These are phyloP conservation scores for Drosophila neonasuta DNA, from an alignment of 2,888 invertebrate genomes.

Conservation along the genomic window DNA sequence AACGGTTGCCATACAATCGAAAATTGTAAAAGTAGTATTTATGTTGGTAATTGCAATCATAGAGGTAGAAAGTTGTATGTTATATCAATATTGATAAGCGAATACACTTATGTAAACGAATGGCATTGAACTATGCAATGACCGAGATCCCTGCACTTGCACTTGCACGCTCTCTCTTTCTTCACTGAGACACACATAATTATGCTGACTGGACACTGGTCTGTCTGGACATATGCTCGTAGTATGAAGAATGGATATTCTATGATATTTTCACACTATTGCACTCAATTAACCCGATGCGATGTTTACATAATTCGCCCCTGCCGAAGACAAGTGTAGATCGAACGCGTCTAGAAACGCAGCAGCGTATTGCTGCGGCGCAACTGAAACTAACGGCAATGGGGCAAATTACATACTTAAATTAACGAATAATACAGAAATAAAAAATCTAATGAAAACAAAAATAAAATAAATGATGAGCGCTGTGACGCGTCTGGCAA, in stretches of 20 bases:
- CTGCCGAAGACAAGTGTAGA: conserved; percentile 5
- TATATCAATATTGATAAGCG: conserved; percentile 2
- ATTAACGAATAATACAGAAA: conserved; percentile 47
- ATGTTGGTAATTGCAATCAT: conserved; percentile 1
- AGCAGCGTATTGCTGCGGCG: conserved; percentile 64
- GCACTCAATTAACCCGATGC: conserved; percentile 10
- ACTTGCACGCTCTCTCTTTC: background rate
- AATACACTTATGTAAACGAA: conserved; percentile 13
- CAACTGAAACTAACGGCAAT: conserved; percentile 73
- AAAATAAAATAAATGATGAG: conserved; percentile 61
- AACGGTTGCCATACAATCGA: background rate
- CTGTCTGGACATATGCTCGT: background rate
- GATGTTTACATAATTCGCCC: conserved; percentile 50
- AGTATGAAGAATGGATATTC: background rate
- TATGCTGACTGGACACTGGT: background rate
- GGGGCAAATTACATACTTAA: conserved; percentile 62
- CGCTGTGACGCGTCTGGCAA: conserved; percentile 53
- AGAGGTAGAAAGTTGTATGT: background rate
- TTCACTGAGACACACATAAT: background rate
- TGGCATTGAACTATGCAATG: background rate
- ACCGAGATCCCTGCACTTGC: background rate
- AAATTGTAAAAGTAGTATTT: background rate
- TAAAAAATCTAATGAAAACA: conserved; percentile 51
- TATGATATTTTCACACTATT: conserved; percentile 46
- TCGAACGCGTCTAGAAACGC: conserved; percentile 55